Conservation (phyloP, 2,113 vertebrate genomes). For the Hyaena hyaena region DNA sequence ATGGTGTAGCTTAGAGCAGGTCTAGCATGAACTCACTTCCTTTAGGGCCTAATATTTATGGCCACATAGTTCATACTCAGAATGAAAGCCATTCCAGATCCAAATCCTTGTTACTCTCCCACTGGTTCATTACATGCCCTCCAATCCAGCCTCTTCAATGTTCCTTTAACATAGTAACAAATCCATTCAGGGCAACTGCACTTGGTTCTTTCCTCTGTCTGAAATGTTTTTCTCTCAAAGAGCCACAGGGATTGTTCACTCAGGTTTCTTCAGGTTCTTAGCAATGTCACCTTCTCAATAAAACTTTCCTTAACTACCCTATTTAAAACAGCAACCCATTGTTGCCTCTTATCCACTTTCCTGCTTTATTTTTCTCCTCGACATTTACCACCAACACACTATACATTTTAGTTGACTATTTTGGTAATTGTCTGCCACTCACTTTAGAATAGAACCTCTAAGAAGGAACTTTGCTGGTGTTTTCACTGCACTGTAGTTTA, state of each 20-base stretch:
- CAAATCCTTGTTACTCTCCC: not conserved
- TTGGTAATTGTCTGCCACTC: not conserved
- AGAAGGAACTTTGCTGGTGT: not conserved
- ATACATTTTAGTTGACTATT: not conserved
- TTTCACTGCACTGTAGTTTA: not conserved
- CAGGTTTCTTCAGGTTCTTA: not conserved
- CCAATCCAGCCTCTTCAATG: not conserved
- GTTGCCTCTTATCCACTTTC: not conserved
- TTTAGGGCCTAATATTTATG: not conserved
- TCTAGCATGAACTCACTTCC: not conserved
- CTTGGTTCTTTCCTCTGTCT: not conserved
- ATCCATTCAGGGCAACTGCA: not conserved
- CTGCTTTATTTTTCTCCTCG: not conserved
- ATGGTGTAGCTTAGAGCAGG: not conserved
- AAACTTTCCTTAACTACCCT: not conserved
- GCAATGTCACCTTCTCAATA: not conserved
- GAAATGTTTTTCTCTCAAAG: not conserved
- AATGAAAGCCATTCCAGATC: not conserved
- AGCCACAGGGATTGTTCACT: not conserved
- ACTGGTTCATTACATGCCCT: not conserved
- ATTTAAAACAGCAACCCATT: not conserved
- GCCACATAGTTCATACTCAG: not conserved
- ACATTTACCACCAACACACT: not conserved
- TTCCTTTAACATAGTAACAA: not conserved
- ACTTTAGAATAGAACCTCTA: not conserved